phyloP scores from a whole-genome alignment of 1,140 invertebrate species.

The Apis laboriosa region DNA sequence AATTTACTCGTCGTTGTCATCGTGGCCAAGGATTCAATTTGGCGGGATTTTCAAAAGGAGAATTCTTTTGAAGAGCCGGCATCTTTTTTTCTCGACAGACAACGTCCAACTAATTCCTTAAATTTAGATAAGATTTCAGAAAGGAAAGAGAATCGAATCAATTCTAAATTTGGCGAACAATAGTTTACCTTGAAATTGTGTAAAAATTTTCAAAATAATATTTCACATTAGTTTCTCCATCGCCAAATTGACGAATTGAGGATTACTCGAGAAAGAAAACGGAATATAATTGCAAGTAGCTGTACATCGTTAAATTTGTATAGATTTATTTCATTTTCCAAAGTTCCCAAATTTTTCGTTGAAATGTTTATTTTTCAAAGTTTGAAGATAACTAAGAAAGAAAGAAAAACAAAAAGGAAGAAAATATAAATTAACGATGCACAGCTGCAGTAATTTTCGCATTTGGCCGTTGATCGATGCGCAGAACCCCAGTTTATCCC shows the following conservation, averaged over 20 bases:
- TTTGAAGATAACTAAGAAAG: background rate
- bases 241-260: constrained; percentile 30
- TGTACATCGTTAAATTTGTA: constrained; percentile 6
- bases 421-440: background rate
- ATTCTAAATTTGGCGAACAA: constrained; percentile 26
- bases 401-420: background rate
- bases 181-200: background rate
- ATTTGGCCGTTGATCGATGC: constrained; percentile 15
- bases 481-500: background rate
- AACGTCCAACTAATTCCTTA: constrained; percentile 36
- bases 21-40: constrained; percentile 1
- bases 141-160: background rate
- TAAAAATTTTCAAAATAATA: background rate
- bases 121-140: constrained; percentile 39
- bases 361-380: background rate
- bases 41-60: constrained; percentile 1
- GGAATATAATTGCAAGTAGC: constrained; percentile 34
- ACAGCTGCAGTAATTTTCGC: constrained; percentile 14
- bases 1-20: background rate
- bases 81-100: background rate
- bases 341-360: background rate
- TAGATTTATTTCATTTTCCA: background rate
- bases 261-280: background rate
- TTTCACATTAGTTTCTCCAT: background rate
- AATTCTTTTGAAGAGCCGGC: background rate